These are phyloP conservation scores for Nixonia krombeini DNA, from an alignment of 1,140 invertebrate species.

Conservation along the genomic window DNA sequence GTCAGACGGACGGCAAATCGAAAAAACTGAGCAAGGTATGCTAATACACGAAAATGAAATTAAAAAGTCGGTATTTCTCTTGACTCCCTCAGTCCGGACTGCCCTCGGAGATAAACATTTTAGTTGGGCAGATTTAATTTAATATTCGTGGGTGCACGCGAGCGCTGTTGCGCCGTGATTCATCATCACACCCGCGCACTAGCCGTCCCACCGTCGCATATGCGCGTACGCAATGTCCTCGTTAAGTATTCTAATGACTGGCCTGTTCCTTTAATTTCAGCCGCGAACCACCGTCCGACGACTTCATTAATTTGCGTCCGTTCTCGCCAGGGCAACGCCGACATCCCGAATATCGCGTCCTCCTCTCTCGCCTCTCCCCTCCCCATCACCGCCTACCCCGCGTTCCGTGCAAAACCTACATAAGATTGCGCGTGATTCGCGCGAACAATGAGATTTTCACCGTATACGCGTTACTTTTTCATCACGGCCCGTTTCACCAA, in stretches of 20 bases:
- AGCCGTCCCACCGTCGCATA: slow-evolving; percentile 31
- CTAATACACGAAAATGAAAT: slow-evolving; percentile 30
- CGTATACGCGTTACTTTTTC: too few relatives aligned
- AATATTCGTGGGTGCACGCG: slow-evolving; percentile 45
- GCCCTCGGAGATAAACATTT: slow-evolving; percentile 38
- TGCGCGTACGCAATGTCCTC: slow-evolving; percentile 45
- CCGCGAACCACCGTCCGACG: background rate
- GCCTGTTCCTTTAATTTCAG: slow-evolving; percentile 30
- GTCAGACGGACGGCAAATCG: slow-evolving; percentile 10
- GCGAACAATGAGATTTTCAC: too few relatives aligned
- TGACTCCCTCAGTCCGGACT: slow-evolving; percentile 16
- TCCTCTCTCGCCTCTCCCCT: too few relatives aligned
- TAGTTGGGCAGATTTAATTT: slow-evolving; percentile 37
- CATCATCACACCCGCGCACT: slow-evolving; percentile 60
- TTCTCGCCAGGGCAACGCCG: background rate
- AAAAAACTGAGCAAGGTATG: slow-evolving; percentile 19
- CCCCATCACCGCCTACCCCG: too few relatives aligned
- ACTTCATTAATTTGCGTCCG: slow-evolving; percentile 32
- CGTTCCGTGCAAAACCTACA: too few relatives aligned
- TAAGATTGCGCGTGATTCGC: too few relatives aligned
- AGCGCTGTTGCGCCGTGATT: slow-evolving; percentile 42
- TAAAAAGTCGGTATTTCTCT: slow-evolving; percentile 9
- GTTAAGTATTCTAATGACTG: slow-evolving; percentile 55
- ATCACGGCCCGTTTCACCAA: too few relatives aligned
- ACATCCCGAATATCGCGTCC: too few relatives aligned